Conservation (phyloP, 2,113 vertebrate genomes). For the Colius striatus region DNA sequence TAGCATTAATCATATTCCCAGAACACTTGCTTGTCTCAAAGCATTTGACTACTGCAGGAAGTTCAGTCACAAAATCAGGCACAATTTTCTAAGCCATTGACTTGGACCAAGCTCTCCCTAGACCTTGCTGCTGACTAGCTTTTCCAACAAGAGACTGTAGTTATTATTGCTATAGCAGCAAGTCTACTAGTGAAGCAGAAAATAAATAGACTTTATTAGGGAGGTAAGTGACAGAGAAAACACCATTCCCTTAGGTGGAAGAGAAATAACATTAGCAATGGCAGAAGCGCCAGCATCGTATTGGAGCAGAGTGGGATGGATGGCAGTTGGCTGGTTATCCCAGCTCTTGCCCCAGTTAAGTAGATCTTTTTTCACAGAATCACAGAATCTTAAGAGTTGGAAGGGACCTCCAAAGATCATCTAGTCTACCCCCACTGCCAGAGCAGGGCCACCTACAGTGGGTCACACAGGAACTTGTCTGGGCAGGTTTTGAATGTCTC, state of each 20-base stretch:
- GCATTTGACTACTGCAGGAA: background rate
- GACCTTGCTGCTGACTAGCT: background rate
- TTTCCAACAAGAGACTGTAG: background rate
- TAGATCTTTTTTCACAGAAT: background rate
- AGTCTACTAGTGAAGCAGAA: background rate
- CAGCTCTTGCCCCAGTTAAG: background rate
- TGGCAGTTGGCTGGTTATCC: background rate
- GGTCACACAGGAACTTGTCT: too few species aligned
- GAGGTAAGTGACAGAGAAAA: constrained; percentile 18
- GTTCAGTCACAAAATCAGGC: background rate
- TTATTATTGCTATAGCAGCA: constrained; percentile 7
- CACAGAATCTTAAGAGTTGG: too few species aligned
- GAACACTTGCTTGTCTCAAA: background rate
- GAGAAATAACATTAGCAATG: background rate
- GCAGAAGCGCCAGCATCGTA: background rate
- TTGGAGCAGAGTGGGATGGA: background rate
- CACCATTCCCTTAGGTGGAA: background rate
- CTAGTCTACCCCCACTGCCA: too few species aligned
- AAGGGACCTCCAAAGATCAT: too few species aligned
- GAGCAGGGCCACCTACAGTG: too few species aligned
- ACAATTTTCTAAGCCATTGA: constrained; percentile 54
- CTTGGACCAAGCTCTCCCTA: background rate
- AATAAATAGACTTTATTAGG: constrained; percentile 26
- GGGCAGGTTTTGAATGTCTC: too few species aligned
- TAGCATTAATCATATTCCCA: background rate